Evolutionary conservation across 2,888 invertebrate species (phyloP), one percentile per base, ranked within the genome.

Genomic region (Agapostemon virescens): DNA sequence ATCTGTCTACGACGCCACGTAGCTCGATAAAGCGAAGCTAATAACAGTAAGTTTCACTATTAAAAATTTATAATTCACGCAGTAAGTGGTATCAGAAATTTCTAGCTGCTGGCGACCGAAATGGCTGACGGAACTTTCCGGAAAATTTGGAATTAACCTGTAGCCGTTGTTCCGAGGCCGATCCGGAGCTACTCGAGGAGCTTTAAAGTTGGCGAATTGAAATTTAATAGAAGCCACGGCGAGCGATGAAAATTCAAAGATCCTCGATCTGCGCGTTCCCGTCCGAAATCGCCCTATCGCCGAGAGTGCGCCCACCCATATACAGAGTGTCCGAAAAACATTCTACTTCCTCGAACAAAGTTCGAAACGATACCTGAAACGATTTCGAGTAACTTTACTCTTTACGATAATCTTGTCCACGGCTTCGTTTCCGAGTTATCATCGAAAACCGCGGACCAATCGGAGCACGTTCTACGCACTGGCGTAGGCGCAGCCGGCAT

Each of bases 71-170:
- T 55, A 26, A 55, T 55, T 55, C 26, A 13, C 23, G 23, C 55
- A 26, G 23, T 55, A 55, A 15, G 55, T 13, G 26, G 26, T 26
- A 55, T 55, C 5, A 52, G 55, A 55, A 55, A 55, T 55, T 55
- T 15, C 2, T 26, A 55, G 15, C 26, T 15, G 55, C 26, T 26
- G 13, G 26, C 15, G 55, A 55, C 55, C 55, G 55, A 26, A 55
- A 55, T 26, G 55, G 55, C 55, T 17, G 30, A n/a, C 26, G n/a
- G 26, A 42, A 71, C 30, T 45, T 69, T 13, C 36, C 9, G 13
- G 61, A n/a, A 36, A 74, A 69, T 61, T 73, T 63, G 61, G 69
- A 42, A 38, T 69, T 42, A 69, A 42, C 26, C 36, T 36, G 17
- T 30, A n/a, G 23, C 36, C 49, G 72, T 36, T 36, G 38, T 38